Evolutionary conservation across 2,888 invertebrate species (phyloP).

Genomic region (Heliconius sara): DNA sequence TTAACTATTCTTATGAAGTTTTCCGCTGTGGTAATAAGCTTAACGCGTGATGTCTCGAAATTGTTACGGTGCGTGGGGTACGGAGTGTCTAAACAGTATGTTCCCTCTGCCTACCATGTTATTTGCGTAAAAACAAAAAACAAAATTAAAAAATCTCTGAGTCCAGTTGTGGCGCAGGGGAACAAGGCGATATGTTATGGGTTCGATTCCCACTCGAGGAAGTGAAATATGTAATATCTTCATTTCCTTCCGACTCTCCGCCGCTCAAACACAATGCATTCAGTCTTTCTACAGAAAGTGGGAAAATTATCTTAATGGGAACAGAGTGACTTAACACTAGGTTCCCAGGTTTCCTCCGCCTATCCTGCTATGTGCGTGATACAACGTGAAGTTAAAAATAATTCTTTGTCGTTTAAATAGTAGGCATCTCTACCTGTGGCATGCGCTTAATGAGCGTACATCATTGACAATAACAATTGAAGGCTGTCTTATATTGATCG

Average conservation of each 20-base stretch:
- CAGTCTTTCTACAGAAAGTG: too few species aligned
- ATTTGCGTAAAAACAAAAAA: neutral
- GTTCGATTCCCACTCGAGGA: too few species aligned
- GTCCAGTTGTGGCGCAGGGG: too few species aligned
- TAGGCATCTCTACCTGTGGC: constrained; percentile 13
- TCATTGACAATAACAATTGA: constrained; percentile 34
- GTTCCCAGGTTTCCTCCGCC: neutral
- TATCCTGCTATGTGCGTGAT: too few species aligned
- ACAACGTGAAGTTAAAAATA: neutral
- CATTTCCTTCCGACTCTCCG: too few species aligned
- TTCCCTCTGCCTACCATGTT: neutral
- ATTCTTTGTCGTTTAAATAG: constrained; percentile 13
- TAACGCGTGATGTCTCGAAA: neutral
- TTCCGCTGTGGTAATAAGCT: neutral
- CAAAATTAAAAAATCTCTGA: too few species aligned
- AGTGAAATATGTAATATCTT: too few species aligned
- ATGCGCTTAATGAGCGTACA: constrained; percentile 31
- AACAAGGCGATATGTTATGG: too few species aligned
- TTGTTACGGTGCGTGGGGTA: neutral
- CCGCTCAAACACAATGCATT: too few species aligned
- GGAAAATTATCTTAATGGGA: too few species aligned
- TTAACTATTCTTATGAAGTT: neutral
- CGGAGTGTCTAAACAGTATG: neutral
- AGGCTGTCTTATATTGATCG: constrained; percentile 39
- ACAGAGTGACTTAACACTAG: neutral